Conservation (phyloP, 2,888 invertebrate genomes). For the Parascotia fuliginaria region DNA sequence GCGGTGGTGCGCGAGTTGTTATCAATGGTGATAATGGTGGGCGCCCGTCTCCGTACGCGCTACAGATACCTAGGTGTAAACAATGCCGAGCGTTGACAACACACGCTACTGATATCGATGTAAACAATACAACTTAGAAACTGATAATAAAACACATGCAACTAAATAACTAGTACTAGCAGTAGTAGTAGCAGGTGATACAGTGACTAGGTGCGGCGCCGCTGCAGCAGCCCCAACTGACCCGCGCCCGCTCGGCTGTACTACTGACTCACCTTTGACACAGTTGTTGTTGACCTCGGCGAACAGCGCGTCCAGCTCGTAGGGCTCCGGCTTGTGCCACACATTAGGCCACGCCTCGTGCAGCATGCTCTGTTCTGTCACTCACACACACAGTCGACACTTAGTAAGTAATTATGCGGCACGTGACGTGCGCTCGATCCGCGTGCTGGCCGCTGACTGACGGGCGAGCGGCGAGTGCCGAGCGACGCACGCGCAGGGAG, state of each 20-base stretch:
- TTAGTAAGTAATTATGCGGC: neutral
- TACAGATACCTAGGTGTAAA: too few relatives aligned
- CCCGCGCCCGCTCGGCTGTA: too few relatives aligned
- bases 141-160: neutral
- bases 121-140: constrained; percentile 12
- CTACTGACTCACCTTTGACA: constrained; percentile 71
- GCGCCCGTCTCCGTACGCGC: too few relatives aligned
- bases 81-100: too few relatives aligned
- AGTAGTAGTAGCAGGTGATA: too few relatives aligned
- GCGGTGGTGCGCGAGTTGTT: too few relatives aligned
- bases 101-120: constrained; percentile 11
- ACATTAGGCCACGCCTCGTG: constrained; percentile 70
- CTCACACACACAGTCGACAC: constrained; percentile 22
- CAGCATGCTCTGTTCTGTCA: constrained; percentile 59
- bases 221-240: neutral
- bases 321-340: constrained; percentile 64
- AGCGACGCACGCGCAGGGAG: constrained; percentile 18
- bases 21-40: too few relatives aligned
- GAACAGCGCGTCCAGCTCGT: constrained; percentile 72
- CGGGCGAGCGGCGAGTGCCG: constrained; percentile 4
- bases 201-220: too few relatives aligned
- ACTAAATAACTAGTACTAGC: neutral
- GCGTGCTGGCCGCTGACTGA: constrained; percentile 42
- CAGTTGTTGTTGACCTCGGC: constrained; percentile 76
- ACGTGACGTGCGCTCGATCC: constrained; percentile 45